These are phyloP conservation scores for Hylyphantes graminicola DNA, from an alignment of 1,140 invertebrate species.

Conservation along the genomic window DNA sequence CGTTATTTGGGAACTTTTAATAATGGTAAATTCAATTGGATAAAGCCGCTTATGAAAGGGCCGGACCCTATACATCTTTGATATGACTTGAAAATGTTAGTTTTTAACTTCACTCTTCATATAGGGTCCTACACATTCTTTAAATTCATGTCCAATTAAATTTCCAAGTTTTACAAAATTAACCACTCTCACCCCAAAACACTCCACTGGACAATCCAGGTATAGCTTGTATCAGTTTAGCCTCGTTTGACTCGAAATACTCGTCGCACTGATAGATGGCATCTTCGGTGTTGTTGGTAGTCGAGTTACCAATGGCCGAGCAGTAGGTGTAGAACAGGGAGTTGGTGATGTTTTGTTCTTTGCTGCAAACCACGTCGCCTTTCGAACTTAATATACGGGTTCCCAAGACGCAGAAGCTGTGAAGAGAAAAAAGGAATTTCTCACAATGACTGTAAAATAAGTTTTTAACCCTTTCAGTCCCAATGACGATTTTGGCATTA, in stretches of 20 bases:
- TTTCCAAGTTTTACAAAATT: too few species aligned
- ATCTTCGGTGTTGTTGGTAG: constrained; percentile 1
- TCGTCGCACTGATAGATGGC: constrained; percentile 75
- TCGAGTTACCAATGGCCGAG: background rate
- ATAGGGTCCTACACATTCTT: too few species aligned
- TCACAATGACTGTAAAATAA: background rate
- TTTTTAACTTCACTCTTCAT: too few species aligned
- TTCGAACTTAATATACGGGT: constrained; percentile 35
- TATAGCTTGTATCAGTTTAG: constrained; percentile 75
- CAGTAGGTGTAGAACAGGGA: constrained; percentile 55
- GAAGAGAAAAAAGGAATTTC: constrained; percentile 68
- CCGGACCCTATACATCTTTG: too few species aligned
- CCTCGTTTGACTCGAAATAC: constrained; percentile 75
- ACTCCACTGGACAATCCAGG: constrained; percentile 82
- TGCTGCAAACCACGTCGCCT: constrained; percentile 43
- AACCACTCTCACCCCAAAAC: constrained; percentile 74
- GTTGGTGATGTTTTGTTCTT: constrained; percentile 50
- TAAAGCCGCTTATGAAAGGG: too few species aligned
- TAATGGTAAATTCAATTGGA: too few species aligned
- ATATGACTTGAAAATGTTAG: too few species aligned
- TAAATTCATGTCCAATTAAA: too few species aligned
- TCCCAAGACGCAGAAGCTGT: constrained; percentile 56
- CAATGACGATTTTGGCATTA: too few species aligned
- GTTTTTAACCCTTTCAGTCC: too few species aligned
- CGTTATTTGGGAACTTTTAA: too few species aligned